Conservation (phyloP, 2,888 invertebrate species). For the Octodonta nipae region DNA sequence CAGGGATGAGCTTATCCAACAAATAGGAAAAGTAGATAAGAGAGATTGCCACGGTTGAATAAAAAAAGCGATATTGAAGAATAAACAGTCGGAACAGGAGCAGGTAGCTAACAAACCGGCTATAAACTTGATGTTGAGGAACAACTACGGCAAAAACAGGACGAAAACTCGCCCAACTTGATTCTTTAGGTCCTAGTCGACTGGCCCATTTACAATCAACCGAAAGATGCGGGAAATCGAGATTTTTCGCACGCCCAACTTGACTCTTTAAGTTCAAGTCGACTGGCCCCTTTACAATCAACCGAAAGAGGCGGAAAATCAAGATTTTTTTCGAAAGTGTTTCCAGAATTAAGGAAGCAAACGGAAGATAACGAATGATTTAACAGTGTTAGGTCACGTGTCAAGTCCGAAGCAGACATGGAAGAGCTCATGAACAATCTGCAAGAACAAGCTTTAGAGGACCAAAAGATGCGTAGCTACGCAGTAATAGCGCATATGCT, state of each 20-base stretch:
- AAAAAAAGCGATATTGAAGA: conserved; percentile 69
- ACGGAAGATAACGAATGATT: conserved; percentile 86
- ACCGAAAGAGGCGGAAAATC: conserved; percentile 84
- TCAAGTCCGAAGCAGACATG: too few relatives aligned
- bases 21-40: conserved; percentile 82
- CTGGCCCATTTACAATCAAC: too few relatives aligned
- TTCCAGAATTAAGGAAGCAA: conserved; percentile 89
- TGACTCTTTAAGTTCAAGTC: conserved; percentile 49
- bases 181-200: too few relatives aligned
- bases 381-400: too few relatives aligned
- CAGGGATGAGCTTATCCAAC: conserved; percentile 83
- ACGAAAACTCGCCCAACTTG: conserved; percentile 70
- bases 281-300: conserved; percentile 91
- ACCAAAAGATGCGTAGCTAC: too few relatives aligned
- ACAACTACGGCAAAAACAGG: conserved; percentile 86
- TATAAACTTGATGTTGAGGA: conserved; percentile 44
- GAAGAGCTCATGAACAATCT: too few relatives aligned
- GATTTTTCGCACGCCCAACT: conserved; percentile 55
- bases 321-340: conserved; percentile 95
- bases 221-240: too few relatives aligned
- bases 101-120: conserved; percentile 55
- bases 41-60: conserved; percentile 84
- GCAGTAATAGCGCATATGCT: too few relatives aligned
- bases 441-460: too few relatives aligned
- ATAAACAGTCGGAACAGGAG: conserved; percentile 76